Conservation (phyloP, 2,113 vertebrate genomes). For the Pitta sordida region DNA sequence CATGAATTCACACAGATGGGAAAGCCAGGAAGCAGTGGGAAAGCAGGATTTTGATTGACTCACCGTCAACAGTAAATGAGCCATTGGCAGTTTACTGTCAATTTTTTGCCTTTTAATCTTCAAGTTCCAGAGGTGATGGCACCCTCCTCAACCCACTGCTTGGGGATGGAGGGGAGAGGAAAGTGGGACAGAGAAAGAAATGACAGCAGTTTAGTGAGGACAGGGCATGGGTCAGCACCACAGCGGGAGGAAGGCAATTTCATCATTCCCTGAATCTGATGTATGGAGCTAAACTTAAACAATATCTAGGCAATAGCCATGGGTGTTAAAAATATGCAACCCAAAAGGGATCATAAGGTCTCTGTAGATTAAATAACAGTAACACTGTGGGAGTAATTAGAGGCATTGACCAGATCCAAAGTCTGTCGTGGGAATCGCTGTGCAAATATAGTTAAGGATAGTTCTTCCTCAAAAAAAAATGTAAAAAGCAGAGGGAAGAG, state of each 20-base stretch:
- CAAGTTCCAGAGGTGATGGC: slow-evolving; percentile 47
- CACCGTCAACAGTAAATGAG: slow-evolving; percentile 67
- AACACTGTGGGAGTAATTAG: background rate
- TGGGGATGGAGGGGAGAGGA: background rate
- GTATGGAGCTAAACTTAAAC: background rate
- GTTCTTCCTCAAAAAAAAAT: background rate
- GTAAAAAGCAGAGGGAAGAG: background rate
- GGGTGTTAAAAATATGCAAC: background rate
- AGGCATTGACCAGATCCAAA: background rate
- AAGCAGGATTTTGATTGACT: slow-evolving; percentile 68
- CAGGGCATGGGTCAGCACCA: background rate
- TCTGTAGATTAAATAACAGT: slow-evolving; percentile 26
- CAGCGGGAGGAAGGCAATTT: background rate
- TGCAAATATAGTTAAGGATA: background rate
- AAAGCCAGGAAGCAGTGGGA: slow-evolving; percentile 64
- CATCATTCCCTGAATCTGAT: background rate
- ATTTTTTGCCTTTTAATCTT: slow-evolving; percentile 63
- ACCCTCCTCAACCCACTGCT: background rate
- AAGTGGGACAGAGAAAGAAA: background rate
- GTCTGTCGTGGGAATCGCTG: background rate
- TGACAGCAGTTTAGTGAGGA: background rate
- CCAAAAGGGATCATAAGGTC: background rate
- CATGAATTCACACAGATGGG: slow-evolving; percentile 72
- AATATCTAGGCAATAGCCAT: background rate
- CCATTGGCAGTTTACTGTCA: slow-evolving; percentile 63